Evolutionary conservation across 2,113 vertebrate genomes (phyloP).

Genomic region (Notothenia rossii): DNA sequence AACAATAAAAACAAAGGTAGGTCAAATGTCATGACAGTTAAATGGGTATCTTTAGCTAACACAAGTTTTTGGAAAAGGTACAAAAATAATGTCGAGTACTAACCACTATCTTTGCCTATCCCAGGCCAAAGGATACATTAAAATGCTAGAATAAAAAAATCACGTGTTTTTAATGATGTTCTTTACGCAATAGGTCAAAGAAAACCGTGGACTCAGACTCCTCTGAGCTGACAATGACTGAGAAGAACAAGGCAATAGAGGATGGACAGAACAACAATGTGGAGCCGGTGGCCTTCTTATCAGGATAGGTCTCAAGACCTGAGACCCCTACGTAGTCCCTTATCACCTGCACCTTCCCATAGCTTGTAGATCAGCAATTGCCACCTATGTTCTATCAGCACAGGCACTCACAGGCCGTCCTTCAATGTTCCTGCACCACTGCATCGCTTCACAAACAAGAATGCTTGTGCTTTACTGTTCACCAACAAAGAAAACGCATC

Average conservation of each 20-base stretch:
- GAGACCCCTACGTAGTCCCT: conserved; percentile 1
- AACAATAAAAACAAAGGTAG: neutral
- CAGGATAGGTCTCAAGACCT: conserved; percentile 67
- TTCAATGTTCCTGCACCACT: conserved; percentile 35
- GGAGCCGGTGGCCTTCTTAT: conserved; percentile 66
- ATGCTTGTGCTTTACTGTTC: conserved; percentile 37
- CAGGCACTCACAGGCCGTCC: conserved; percentile 34
- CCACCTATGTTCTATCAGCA: conserved; percentile 41
- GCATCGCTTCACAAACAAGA: conserved; percentile 23
- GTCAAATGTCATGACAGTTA: neutral
- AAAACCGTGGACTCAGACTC: conserved; percentile 64
- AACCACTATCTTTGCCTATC: neutral
- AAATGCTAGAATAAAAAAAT: neutral
- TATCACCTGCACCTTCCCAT: conserved; percentile 43
- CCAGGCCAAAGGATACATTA: neutral
- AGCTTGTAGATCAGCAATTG: conserved; percentile 64
- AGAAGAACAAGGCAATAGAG: conserved; percentile 80
- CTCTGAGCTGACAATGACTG: conserved; percentile 64
- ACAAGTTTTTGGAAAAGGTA: neutral
- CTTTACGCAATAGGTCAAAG: conserved; percentile 72
- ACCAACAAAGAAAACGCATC: neutral
- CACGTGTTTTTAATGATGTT: neutral
- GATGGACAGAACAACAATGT: conserved; percentile 87
- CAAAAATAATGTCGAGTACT: neutral
- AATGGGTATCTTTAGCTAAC: neutral